Base-by-base conservation (phyloP, 2,888 invertebrate genomes). In the Torymus aiolomorphi region DNA sequence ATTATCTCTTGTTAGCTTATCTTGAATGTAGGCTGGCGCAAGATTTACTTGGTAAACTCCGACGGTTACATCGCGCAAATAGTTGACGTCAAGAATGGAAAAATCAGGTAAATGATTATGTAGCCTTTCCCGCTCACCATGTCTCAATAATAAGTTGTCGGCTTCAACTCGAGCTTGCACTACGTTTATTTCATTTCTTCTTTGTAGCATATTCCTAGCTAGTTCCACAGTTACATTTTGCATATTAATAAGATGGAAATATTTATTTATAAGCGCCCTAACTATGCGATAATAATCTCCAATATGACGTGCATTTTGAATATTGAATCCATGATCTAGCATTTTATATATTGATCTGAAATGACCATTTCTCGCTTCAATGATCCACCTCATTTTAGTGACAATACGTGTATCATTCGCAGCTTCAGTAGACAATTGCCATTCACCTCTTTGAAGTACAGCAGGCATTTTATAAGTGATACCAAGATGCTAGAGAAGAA, bases 131-230 rank as follows among this genome's bases (percentile, higher is more conserved):
- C 31, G 5, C 31, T 2, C 2, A 31, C 16, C 80, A 82, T 72
- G 74, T 77, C 73, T 80, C 62, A 42, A 49, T 13, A 61, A 18
- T 5, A 82, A 67, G 20, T 78, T 69, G 16, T 82, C 74, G 2
- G 59, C 75, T 75, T 82, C 80, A 8, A 82, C 75, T 71, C 71
- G 67, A 31, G 70, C 74, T 74, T 82, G 82, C 11, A 80, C 77
- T 20, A 76, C 67, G 62, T 80, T 82, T 10, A 57, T 49, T 66
- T 73, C 31, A 14, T 51, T n/a, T 63, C 59, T 57, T 80, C 57
- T 66, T 18, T 63, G 51, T 14, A 78, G 62, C 56, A 76, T 73
- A 62, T 78, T 24, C 67, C 65, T 31, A 5, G 80, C 72, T 31
- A 80, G 56, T 59, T 66, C 69, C 52, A 51, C 75, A 57, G 59